Conservation (phyloP, 1,140 invertebrate genomes). For the Aphis craccivora region DNA sequence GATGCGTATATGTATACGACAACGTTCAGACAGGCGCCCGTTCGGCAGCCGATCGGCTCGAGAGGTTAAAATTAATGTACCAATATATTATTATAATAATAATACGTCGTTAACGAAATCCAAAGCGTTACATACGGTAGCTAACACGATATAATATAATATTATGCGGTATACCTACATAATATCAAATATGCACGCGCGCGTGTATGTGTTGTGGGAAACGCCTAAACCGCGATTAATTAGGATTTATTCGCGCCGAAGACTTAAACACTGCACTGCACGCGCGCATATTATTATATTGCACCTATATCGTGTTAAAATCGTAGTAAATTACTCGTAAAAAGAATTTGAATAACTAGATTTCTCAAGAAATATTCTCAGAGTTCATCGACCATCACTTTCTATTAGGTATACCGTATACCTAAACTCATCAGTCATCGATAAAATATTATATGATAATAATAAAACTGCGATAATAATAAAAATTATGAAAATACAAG, state of each 20-base stretch:
- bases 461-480: not conserved
- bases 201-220: not conserved
- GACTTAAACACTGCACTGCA: not conserved
- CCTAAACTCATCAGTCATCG: constrained; percentile 30
- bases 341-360: constrained; percentile 53
- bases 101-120: not conserved
- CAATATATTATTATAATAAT: not conserved
- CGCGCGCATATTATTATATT: not conserved
- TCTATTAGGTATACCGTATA: not conserved
- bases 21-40: constrained; percentile 8
- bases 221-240: constrained; percentile 30
- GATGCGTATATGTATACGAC: not conserved
- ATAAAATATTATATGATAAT: not conserved
- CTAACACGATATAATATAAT: not conserved
- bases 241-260: constrained; percentile 34
- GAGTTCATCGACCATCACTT: constrained; percentile 50
- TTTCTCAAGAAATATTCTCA: constrained; percentile 53
- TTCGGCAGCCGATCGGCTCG: constrained; percentile 32
- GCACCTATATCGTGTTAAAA: not conserved
- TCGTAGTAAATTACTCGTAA: not conserved
- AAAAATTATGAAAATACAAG: not conserved
- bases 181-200: not conserved
- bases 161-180: not conserved
- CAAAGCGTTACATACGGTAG: constrained; percentile 9
- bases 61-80: not conserved